Evolutionary conservation across 2,888 invertebrate species (phyloP).

Genomic region (Archaeoteleia sp.): DNA sequence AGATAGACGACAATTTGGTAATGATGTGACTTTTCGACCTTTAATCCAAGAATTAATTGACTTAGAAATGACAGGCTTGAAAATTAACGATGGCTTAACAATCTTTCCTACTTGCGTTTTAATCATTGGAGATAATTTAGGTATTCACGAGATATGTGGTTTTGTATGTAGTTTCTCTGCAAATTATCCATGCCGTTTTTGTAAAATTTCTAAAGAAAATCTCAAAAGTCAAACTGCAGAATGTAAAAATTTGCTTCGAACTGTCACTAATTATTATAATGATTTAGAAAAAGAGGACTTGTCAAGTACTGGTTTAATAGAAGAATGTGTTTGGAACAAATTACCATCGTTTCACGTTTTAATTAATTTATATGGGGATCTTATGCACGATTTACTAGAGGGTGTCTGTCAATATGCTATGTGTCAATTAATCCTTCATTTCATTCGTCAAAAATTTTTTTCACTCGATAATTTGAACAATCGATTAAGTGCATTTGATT

Average conservation of each 20-base stretch:
- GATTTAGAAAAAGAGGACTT: constrained; percentile 19
- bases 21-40: constrained; percentile 24
- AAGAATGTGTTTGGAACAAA: constrained; percentile 16
- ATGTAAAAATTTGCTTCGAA: not conserved
- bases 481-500: constrained; percentile 5
- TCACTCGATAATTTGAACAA: constrained; percentile 11
- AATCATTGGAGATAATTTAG: constrained; percentile 24
- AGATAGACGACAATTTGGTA: constrained; percentile 23
- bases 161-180: constrained; percentile 11
- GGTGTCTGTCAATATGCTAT: constrained; percentile 17
- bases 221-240: constrained; percentile 7
- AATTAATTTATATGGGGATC: constrained; percentile 11
- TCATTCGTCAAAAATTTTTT: constrained; percentile 12
- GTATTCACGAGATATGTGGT: constrained; percentile 22
- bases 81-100: constrained; percentile 9
- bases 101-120: constrained; percentile 10
- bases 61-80: constrained; percentile 13
- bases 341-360: constrained; percentile 17
- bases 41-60: constrained; percentile 21
- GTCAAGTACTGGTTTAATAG: constrained; percentile 15
- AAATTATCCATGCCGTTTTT: constrained; percentile 22
- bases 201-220: constrained; percentile 2
- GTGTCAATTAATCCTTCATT: constrained; percentile 18
- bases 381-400: constrained; percentile 22
- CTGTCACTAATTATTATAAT: not conserved